Evolutionary conservation across 2,797 vertebrate genomes (phyloP).

Genomic region (Brotula barbata): DNA sequence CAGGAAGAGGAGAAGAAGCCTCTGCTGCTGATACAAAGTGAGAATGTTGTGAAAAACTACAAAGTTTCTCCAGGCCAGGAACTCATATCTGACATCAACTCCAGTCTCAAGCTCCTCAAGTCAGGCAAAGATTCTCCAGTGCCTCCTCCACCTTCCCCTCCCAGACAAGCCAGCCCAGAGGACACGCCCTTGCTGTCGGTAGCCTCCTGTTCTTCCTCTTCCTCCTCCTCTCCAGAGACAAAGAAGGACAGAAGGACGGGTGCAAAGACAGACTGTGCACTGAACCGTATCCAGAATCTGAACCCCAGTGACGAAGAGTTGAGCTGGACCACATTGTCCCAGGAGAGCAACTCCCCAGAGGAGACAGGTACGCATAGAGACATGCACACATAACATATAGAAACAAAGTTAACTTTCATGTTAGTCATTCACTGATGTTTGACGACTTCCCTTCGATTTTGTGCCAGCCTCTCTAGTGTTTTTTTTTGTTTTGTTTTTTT

Average conservation of each 20-base stretch:
- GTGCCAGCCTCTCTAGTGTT: conserved; percentile 1
- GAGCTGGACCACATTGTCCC: conserved; percentile 96
- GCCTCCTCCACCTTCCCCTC: conserved; percentile 73
- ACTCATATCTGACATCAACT: conserved; percentile 65
- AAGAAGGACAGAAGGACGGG: conserved; percentile 96
- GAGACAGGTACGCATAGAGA: conserved; percentile 84
- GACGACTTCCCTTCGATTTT: conserved; percentile 18
- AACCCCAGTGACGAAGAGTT: conserved; percentile 96
- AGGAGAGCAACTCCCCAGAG: conserved; percentile 92
- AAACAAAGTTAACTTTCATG: too few species aligned
- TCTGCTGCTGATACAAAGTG: conserved; percentile 58
- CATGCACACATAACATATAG: conserved; percentile 10
- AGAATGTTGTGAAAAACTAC: conserved; percentile 43
- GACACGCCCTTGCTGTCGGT: conserved; percentile 83
- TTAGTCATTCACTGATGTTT: conserved; percentile 11
- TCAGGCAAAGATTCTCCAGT: conserved; percentile 56
- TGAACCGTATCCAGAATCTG: conserved; percentile 96
- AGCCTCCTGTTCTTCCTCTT: conserved; percentile 77
- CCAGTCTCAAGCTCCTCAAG: conserved; percentile 63
- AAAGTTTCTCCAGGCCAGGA: conserved; percentile 50
- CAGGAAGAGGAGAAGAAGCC: conserved; percentile 68
- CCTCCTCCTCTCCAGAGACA: conserved; percentile 92
- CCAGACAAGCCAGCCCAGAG: conserved; percentile 80
- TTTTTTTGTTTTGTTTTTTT: too few species aligned
- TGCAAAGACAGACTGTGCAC: conserved; percentile 93